These are phyloP conservation scores for Lissonota sp. DNA, from an alignment of 2,888 invertebrate genomes.

Conservation along the genomic window DNA sequence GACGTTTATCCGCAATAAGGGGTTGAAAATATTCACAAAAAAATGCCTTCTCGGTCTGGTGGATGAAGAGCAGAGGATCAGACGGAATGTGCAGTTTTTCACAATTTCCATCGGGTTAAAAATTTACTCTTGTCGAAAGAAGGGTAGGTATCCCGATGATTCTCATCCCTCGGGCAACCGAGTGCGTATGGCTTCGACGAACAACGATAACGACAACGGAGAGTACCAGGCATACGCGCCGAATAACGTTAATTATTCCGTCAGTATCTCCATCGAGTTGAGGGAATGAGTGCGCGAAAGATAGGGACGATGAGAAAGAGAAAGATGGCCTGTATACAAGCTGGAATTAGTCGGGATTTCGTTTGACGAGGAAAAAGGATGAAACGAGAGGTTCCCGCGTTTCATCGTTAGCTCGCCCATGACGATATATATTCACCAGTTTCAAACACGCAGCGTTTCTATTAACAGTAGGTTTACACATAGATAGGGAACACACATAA, in stretches of 20 bases:
- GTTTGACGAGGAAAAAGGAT: conserved; percentile 45
- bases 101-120: no score
- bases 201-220: neutral
- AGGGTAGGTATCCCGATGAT: no score
- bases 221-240: neutral
- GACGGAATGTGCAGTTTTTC: no score
- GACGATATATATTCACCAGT: conserved; percentile 6
- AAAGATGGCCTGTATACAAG: neutral
- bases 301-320: conserved; percentile 3
- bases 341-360: conserved; percentile 39
- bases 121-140: no score
- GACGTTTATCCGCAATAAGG: no score
- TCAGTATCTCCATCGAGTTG: conserved; percentile 16
- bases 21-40: no score
- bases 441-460: conserved; percentile 23
- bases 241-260: conserved; percentile 53
- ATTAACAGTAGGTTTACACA: neutral
- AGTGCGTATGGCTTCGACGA: neutral
- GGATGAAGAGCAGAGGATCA: no score
- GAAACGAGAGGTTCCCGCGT: conserved; percentile 7
- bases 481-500: no score
- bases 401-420: conserved; percentile 28
- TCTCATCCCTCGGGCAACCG: neutral
- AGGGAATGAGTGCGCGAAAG: conserved; percentile 11
- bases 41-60: no score